Evolutionary conservation across 2,113 vertebrate species (phyloP).

Genomic region (Micromys minutus): DNA sequence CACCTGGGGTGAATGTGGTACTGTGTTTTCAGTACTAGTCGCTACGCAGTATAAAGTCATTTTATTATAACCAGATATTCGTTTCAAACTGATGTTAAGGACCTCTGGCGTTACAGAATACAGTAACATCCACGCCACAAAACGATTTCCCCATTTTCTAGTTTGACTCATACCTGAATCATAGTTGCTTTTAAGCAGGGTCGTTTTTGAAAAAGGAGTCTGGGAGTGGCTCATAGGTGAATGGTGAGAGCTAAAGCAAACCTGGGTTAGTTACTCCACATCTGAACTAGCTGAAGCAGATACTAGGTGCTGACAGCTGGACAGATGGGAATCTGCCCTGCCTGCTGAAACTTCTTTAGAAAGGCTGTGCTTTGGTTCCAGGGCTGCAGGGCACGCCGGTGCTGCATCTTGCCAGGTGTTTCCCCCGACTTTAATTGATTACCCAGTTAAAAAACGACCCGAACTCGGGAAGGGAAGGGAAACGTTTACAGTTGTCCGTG

Average conservation of each 20-base stretch:
- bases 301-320: background rate
- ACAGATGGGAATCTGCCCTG: background rate
- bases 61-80: background rate
- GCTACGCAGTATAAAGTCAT: background rate
- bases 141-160: background rate
- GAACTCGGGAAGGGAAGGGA: background rate
- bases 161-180: background rate
- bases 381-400: too few species aligned
- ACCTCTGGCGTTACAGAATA: background rate
- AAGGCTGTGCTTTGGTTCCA: background rate
- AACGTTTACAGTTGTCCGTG: background rate
- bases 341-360: background rate
- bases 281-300: background rate
- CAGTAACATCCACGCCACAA: background rate
- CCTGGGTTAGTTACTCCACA: background rate
- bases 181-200: background rate
- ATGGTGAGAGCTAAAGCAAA: background rate
- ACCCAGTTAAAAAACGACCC: background rate
- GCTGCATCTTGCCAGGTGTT: background rate
- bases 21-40: background rate
- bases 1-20: background rate
- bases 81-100: background rate
- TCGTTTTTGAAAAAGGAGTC: background rate
- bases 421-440: background rate
- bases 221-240: too few species aligned